Percentiles rank a stretch among this genome's conserved stretches.
Evolutionary conservation across 2,888 invertebrate species (phyloP).

Genomic region (Oligia strigilis): DNA sequence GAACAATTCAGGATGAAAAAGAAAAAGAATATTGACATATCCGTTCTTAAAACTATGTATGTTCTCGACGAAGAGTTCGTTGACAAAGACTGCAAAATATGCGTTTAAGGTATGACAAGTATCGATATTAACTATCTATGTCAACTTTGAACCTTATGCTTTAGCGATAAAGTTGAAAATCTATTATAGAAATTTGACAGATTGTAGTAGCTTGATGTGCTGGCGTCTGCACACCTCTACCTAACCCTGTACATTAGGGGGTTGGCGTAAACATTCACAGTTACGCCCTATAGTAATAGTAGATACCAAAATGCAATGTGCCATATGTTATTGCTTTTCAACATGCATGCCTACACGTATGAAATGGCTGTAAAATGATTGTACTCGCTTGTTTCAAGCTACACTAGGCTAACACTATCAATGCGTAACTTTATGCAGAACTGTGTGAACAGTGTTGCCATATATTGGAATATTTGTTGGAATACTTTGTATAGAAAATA

Average conservation of each 20-base stretch:
- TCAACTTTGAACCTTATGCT: too few species aligned
- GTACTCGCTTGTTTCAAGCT: slow-evolving; percentile 54
- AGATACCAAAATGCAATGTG: slow-evolving; percentile 9
- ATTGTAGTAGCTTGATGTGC: too few species aligned
- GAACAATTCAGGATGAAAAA: too few species aligned
- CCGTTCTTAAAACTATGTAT: too few species aligned
- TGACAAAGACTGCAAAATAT: neutral
- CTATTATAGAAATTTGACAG: too few species aligned
- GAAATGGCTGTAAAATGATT: slow-evolving; percentile 54
- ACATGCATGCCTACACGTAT: slow-evolving; percentile 29
- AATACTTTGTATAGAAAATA: slow-evolving; percentile 9
- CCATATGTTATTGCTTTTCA: slow-evolving; percentile 17
- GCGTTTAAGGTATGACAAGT: too few species aligned
- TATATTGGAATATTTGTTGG: slow-evolving; percentile 11
- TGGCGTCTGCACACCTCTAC: too few species aligned
- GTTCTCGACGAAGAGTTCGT: neutral
- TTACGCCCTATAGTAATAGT: too few species aligned
- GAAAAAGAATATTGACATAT: too few species aligned
- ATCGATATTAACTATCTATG: neutral
- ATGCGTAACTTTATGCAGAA: slow-evolving; percentile 41
- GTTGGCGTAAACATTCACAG: neutral
- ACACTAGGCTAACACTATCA: slow-evolving; percentile 52
- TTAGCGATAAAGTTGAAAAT: too few species aligned
- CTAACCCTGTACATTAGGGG: neutral
- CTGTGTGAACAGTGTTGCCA: slow-evolving; percentile 40